phyloP scores from a whole-genome alignment of 2,888 invertebrate species.

The Philopedon plagiatum region DNA sequence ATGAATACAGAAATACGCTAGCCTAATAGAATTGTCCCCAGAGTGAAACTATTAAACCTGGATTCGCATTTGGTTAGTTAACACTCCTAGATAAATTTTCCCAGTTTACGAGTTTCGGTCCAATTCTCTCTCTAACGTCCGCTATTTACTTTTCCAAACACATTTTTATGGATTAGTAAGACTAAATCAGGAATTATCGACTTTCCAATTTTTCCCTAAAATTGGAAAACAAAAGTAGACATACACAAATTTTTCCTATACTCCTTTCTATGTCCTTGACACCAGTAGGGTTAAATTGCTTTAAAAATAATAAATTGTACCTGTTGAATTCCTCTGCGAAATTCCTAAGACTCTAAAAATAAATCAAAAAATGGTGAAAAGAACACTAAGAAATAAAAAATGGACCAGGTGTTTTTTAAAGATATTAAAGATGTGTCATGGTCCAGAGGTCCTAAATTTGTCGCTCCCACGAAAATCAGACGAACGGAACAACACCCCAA shows the following conservation, averaged over 20 bases:
- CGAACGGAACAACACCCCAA: constrained; percentile 41
- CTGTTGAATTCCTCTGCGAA: too few species aligned
- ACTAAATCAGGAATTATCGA: background rate
- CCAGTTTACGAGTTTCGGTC: constrained; percentile 24
- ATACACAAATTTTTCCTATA: too few species aligned
- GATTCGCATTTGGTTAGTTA: constrained; percentile 43
- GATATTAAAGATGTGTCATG: constrained; percentile 36
- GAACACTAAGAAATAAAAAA: background rate
- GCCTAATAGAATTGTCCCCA: constrained; percentile 48
- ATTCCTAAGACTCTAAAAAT: background rate
- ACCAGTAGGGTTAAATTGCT: too few species aligned
- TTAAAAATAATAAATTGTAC: background rate
- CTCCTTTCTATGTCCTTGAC: too few species aligned
- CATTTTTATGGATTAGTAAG: background rate
- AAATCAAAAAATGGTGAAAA: background rate
- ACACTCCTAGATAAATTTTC: constrained; percentile 34
- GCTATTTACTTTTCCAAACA: background rate
- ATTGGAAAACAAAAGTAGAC: too few species aligned
- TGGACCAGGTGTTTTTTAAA: constrained; percentile 43
- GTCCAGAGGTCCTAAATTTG: constrained; percentile 34
- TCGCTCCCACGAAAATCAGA: constrained; percentile 45
- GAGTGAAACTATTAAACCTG: constrained; percentile 47
- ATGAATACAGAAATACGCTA: constrained; percentile 47
- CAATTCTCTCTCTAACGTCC: background rate
- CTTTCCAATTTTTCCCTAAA: too few species aligned